Conservation (phyloP, 2,113 vertebrate species). For the Petroica traversi region DNA sequence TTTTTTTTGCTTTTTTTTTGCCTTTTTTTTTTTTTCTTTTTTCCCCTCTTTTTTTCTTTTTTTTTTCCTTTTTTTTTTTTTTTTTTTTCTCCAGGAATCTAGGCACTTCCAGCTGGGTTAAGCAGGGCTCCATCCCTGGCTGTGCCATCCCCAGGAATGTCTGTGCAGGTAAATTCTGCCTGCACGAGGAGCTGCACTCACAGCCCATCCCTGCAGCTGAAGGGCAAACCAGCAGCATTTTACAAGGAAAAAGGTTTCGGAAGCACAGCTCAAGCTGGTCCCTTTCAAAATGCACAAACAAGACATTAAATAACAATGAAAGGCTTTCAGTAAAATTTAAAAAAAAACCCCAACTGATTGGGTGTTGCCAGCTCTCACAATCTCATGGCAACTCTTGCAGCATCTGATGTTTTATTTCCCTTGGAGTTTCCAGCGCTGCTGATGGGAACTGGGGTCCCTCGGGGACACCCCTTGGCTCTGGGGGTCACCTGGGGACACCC, state of each 20-base stretch:
- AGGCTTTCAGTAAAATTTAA: not conserved
- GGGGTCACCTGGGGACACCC: not conserved
- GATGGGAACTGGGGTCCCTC: not conserved
- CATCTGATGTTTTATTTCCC: not conserved
- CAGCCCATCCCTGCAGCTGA: not conserved
- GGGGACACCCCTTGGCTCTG: not conserved
- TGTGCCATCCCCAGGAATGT: accelerated
- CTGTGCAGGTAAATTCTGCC: not conserved
- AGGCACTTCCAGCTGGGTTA: not conserved
- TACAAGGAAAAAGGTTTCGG: not conserved
- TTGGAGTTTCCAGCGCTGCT: not conserved
- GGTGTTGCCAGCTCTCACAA: not conserved
- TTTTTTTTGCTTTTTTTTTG: no score
- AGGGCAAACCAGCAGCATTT: accelerated
- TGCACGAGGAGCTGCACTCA: accelerated
- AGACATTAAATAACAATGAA: slow-evolving; percentile 32
- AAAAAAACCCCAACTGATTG: not conserved
- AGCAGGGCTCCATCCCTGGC: accelerated
- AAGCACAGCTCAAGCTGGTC: not conserved
- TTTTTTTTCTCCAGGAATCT: not conserved
- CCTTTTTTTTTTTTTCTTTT: no score
- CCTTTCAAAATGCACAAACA: not conserved
- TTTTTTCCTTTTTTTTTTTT: no score
- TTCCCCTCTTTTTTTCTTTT: no score
- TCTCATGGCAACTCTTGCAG: not conserved